Evolutionary conservation across 2,888 invertebrate species (phyloP), one percentile per base, ranked within the genome.

Genomic region (Machimus atricapillus): DNA sequence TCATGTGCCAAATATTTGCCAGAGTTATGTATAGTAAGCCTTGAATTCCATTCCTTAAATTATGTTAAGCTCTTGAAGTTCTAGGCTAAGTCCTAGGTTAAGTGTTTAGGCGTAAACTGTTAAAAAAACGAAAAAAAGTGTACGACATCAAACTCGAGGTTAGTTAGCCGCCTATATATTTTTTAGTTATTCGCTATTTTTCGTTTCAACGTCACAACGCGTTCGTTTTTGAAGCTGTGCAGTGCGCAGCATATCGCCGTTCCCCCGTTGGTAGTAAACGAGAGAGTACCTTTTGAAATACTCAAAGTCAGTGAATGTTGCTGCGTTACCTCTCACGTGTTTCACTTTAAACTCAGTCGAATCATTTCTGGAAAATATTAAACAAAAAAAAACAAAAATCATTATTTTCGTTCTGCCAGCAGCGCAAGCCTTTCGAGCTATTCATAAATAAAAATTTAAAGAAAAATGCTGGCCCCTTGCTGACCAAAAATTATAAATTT

Each of bases 31-130:
- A 78, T 40, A 78, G 52, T 23, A 46, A 81, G 34, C 66, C 27
- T 81, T 56, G 52, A 56, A 81, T 81, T 81, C 56, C 81, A 81
- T 81, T 81, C 81, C 81, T 81, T 81, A 34, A 81, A 81, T 81
- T 56, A 81, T 43, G 27, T 56, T 81, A 81, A 81, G 81, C 34
- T 52, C 81, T 56, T 37, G 81, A 81, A 23, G 52, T 34, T 52
- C 52, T 31, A 81, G 81, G 34, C 46, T 31, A 43, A 78, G 23
- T 78, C 78, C 23, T 78, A 78, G 40, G 78, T 78, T 43, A 78
- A 78, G 23, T 76, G 76, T 76, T n/a, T 78, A 78, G 37, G 37
- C 78, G 43, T 78, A 78, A 77, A 78, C 23, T 78, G 40, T 78
- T 78, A 78, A 74, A 46, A 5, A 43, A 46, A 46, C n/a, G 3